These are phyloP conservation scores for Bufotes viridis DNA, from an alignment of 2,797 vertebrate species.

Conservation along the genomic window DNA sequence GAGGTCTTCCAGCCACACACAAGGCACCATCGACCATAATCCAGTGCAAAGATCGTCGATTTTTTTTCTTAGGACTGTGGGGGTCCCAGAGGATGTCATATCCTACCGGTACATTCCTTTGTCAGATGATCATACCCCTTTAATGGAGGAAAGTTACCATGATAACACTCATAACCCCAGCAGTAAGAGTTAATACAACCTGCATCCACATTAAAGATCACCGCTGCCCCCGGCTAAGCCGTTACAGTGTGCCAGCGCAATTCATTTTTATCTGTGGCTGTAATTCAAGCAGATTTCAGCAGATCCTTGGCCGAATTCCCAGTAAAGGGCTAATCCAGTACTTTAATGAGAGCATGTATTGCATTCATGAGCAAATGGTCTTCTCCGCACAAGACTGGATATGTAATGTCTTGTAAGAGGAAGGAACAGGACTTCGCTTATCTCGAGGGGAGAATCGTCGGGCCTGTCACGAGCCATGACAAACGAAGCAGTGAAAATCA, in stretches of 20 bases:
- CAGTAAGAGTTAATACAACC: background rate
- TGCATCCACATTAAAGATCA: background rate
- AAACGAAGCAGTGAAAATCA: background rate
- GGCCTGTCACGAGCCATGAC: background rate
- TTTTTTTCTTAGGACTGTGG: too few relatives aligned
- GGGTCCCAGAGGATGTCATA: too few relatives aligned
- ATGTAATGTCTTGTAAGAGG: slow-evolving; percentile 23
- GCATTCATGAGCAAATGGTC: slow-evolving; percentile 24
- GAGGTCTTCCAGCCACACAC: too few relatives aligned
- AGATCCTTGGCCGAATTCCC: slow-evolving; percentile 30
- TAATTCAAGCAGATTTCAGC: slow-evolving; percentile 8
- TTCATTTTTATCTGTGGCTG: background rate
- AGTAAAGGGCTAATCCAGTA: slow-evolving; percentile 22
- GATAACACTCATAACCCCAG: background rate
- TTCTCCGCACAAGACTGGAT: slow-evolving; percentile 2
- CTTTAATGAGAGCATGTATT: slow-evolving; percentile 34
- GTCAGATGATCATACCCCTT: too few relatives aligned
- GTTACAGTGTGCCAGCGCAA: background rate
- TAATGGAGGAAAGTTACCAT: background rate
- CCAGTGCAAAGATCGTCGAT: too few relatives aligned
- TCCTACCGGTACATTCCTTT: too few relatives aligned
- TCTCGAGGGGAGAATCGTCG: slow-evolving; percentile 1
- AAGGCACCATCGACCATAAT: too few relatives aligned
- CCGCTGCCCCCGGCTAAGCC: background rate
- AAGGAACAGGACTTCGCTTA: slow-evolving; percentile 8